Evolutionary conservation across 2,888 invertebrate species (phyloP), one percentile per base, ranked within the genome.

Genomic region (Drosophila cracens): DNA sequence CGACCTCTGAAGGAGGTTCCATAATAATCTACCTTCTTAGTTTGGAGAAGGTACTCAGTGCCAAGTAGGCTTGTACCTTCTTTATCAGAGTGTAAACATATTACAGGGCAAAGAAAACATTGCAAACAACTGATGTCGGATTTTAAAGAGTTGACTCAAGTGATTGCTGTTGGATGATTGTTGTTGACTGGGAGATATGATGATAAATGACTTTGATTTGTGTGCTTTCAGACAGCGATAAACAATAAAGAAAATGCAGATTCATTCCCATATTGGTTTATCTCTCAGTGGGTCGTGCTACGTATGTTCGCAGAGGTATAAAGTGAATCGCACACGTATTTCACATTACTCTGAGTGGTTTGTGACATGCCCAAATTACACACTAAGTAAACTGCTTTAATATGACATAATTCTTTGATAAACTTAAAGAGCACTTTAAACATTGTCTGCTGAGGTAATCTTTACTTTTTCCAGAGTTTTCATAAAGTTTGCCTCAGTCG

Each of bases 281-380:
- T 53, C 48, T 51, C 58, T 38, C 48, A 46, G 48, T 31, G 58
- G 59, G n/a, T 33, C 5, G 48, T 13, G 25, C 34, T 52, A 54
- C 58, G 64, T 67, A 67, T 78, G 51, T 53, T 29, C 7, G 21
- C n/a, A 11, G 21, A 54, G 46, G 16, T 33, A 21, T 74, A 64
- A 70, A 66, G 46, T 74, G 53, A 77, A 77, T 70, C 60, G 57
- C 54, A 68, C 82, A 81, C 68, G 74, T 67, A 56, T 72, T 65
- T 58, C 57, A 48, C 62, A 81, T 79, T 69, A 76, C 51, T 46
- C 54, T 58, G 31, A 60, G 53, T 60, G 56, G 65, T 65, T 73
- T 79, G 66, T 64, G 71, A 54, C 61, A 78, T 49, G 48, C 27
- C n/a, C 59, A 33, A 78, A 57, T 52, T 29, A 13, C 58, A 51